Evolutionary conservation across 2,888 invertebrate species (phyloP).

Genomic region (Neocrepidodera transversa): DNA sequence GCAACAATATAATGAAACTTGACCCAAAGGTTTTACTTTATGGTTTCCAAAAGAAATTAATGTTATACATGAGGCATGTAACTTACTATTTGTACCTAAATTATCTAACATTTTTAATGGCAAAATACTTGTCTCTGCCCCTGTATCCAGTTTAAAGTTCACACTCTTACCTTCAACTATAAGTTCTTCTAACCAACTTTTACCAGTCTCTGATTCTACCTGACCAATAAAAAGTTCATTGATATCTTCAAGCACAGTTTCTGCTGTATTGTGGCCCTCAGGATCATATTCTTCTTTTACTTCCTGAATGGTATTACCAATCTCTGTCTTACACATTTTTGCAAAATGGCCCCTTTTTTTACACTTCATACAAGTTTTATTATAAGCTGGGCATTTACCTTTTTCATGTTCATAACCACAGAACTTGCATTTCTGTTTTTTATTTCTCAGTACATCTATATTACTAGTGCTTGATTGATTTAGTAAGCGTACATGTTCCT

Average conservation of each 20-base stretch:
- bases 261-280: neutral
- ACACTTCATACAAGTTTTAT: conserved; percentile 19
- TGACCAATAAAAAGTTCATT: neutral
- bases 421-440: conserved; percentile 7
- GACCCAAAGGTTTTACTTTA: conserved; percentile 24
- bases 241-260: neutral
- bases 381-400: conserved; percentile 19
- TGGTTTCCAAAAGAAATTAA: conserved; percentile 34
- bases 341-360: conserved; percentile 18
- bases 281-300: neutral
- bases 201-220: neutral
- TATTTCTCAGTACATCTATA: conserved; percentile 10
- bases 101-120: conserved; percentile 15
- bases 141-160: conserved; percentile 18
- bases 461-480: neutral
- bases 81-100: neutral
- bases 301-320: neutral
- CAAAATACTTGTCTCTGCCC: neutral
- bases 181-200: conserved; percentile 16
- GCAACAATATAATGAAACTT: conserved; percentile 8
- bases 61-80: conserved; percentile 12
- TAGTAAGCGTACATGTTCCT: conserved; percentile 15
- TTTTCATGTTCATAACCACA: conserved; percentile 15
- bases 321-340: neutral
- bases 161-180: neutral